Base-by-base conservation (phyloP, 2,113 vertebrate genomes). In the Piliocolobus tephrosceles region DNA sequence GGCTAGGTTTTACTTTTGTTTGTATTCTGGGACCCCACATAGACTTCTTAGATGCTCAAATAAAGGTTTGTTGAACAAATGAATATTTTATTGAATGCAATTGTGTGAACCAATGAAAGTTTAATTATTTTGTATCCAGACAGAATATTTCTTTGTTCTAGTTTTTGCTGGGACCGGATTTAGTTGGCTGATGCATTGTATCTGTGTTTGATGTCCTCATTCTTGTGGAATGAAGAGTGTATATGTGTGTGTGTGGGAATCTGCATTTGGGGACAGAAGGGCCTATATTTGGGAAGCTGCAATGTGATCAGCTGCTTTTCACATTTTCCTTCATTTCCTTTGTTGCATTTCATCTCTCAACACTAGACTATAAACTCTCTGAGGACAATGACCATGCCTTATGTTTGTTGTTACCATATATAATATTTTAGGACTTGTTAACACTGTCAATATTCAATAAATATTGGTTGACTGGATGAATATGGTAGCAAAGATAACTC, bases 11-110 rank as follows among this genome's bases (percentile, higher is more conserved):
- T 91, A 47, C 58, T 80, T 78, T 43, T 75, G 58, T 90, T 70
- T 87, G 32, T 61, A 25, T 50, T 94, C 9, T 78, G 52, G 18
- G 32, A 92, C 27, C 3, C 25, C 64, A 5, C 35, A 73, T 12
- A 68, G 30, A 66, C 13, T 61, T 89, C 50, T 83, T 40, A 84
- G 25, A 84, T 96, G 52, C 47, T 91, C 64, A 90, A 68, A 83
- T 88, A 83, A 87, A 84, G 73, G 38, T 76, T 68, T 76, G 25
- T 82, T 83, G 73, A 94, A 58, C 50, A 96, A 86, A 94, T 35
- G 6, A 78, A 73, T 57, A 7, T 83, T 83, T 91, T 78, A 85
- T 43, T 70, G 55, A 88, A 58, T 90, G 10, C 4, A 82, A 43
- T 52, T 93, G 72, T 81, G 70, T 87, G 40, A 66, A 70, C 40